These are phyloP conservation scores for Tupaia chinensis DNA, from an alignment of 2,113 vertebrate genomes.

Conservation along the genomic window DNA sequence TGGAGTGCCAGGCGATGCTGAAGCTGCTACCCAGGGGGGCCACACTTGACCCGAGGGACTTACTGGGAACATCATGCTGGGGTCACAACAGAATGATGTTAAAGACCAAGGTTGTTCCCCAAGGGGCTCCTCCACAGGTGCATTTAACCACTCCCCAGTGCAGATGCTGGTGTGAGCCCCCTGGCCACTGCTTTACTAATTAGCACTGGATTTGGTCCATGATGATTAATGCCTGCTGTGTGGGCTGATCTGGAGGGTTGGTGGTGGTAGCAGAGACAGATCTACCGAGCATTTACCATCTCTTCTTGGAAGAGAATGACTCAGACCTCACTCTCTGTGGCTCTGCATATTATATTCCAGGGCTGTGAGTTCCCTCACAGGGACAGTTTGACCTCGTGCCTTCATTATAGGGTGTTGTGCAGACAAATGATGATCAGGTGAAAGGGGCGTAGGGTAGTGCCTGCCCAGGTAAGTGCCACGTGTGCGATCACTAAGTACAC, in stretches of 20 bases:
- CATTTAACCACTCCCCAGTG: fast-evolving
- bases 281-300: fast-evolving
- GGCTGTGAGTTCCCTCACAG: neutral
- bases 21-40: neutral
- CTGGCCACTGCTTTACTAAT: neutral
- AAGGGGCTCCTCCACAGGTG: neutral
- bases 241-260: neutral
- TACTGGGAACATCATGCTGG: too few species aligned
- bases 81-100: neutral
- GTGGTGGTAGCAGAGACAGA: fast-evolving
- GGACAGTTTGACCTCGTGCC: too few species aligned
- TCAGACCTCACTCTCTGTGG: neutral
- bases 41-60: neutral
- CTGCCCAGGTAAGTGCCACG: fast-evolving
- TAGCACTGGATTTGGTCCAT: fast-evolving
- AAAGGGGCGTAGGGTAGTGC: fast-evolving
- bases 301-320: neutral
- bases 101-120: neutral
- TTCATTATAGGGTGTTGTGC: neutral
- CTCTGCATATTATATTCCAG: fast-evolving
- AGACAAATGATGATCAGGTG: neutral
- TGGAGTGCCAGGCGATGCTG: neutral
- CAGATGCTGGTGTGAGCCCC: neutral
- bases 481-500: neutral
- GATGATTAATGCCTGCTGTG: neutral